Evolutionary conservation across 2,113 vertebrate species (phyloP).

Genomic region (Falcunculus frontatus): DNA sequence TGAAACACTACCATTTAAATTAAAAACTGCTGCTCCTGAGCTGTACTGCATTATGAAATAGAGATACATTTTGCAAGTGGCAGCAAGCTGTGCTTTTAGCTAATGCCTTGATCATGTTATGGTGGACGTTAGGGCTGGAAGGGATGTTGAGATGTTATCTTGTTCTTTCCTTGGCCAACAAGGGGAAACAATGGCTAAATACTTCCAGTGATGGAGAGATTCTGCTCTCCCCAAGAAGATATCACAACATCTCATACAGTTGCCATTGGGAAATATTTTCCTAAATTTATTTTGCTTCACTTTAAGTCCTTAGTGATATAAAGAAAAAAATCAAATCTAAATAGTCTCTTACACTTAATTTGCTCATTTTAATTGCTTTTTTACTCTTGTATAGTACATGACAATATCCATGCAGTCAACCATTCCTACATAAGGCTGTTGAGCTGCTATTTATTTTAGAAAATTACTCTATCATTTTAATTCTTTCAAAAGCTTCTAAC

Average conservation of each 20-base stretch:
- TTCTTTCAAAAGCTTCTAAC: background rate
- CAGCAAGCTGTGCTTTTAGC: background rate
- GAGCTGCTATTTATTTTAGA: background rate
- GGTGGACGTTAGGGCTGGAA: background rate
- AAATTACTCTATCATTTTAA: background rate
- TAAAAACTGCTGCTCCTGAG: background rate
- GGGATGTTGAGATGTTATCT: background rate
- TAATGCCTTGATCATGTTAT: background rate
- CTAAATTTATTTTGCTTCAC: background rate
- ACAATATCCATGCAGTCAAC: background rate
- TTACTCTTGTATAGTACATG: background rate
- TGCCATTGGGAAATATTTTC: background rate
- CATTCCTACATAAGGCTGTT: background rate
- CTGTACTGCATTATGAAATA: background rate
- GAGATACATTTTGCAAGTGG: background rate
- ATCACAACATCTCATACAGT: background rate
- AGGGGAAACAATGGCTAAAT: background rate
- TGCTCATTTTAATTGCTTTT: background rate
- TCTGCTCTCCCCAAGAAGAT: background rate
- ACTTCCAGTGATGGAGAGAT: background rate
- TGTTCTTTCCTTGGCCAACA: background rate
- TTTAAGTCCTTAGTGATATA: background rate
- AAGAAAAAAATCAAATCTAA: background rate
- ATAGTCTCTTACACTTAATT: background rate
- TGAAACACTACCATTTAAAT: background rate